Percentiles rank a stretch among this genome's conserved stretches.
Conservation (phyloP, 2,113 vertebrate species). For the Sardina pilchardus region DNA sequence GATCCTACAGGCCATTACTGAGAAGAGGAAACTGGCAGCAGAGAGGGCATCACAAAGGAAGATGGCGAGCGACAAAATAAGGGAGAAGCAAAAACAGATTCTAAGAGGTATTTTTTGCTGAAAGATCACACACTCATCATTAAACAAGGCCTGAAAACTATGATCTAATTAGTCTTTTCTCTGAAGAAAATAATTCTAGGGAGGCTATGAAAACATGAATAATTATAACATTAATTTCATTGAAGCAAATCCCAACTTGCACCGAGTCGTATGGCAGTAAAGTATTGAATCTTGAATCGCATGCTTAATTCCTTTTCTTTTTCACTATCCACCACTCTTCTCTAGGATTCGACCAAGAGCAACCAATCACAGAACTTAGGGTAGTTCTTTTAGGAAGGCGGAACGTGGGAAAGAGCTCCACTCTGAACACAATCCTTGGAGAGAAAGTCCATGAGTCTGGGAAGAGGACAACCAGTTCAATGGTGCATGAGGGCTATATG, state of each 20-base stretch:
- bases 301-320: not conserved
- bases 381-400: constrained; percentile 53
- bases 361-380: constrained; percentile 33
- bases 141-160: too few relatives aligned
- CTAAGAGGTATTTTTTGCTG: constrained; percentile 44
- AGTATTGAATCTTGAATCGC: too few relatives aligned
- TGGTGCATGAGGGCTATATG: constrained; percentile 3
- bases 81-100: constrained; percentile 14
- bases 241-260: too few relatives aligned
- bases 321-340: constrained; percentile 26
- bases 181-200: too few relatives aligned
- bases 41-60: constrained; percentile 35
- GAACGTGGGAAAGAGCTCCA: constrained; percentile 50
- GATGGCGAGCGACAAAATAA: constrained; percentile 10
- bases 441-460: constrained; percentile 34
- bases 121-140: too few relatives aligned
- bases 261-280: too few relatives aligned
- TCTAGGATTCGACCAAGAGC: not conserved
- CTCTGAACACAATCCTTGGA: constrained; percentile 47
- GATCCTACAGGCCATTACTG: constrained; percentile 19
- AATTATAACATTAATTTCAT: too few relatives aligned
- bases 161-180: too few relatives aligned
- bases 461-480: constrained; percentile 14
- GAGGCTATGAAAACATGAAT: too few relatives aligned
- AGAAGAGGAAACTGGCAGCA: constrained; percentile 34